Evolutionary conservation across 2,888 invertebrate genomes (phyloP).

Genomic region (Podotricha telesiphe): DNA sequence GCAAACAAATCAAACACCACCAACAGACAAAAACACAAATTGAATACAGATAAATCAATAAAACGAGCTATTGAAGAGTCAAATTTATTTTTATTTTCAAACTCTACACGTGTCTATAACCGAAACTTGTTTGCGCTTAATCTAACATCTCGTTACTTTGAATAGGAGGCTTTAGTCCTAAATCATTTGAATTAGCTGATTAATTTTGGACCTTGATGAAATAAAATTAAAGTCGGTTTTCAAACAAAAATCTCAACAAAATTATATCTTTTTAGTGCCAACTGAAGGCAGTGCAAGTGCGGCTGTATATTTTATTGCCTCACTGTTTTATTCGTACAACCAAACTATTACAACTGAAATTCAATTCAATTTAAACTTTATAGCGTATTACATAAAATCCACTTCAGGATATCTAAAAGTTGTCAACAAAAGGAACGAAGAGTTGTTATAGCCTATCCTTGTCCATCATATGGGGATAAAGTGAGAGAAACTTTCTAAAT

Average conservation of each 20-base stretch:
- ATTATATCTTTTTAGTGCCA: not conserved
- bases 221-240: constrained; percentile 20
- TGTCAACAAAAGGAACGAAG: constrained; percentile 34
- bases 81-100: constrained; percentile 42
- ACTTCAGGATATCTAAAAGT: not conserved
- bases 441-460: constrained; percentile 36
- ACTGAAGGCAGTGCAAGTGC: constrained; percentile 44
- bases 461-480: constrained; percentile 26
- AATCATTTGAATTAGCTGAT: not conserved
- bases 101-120: constrained; percentile 52
- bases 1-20: not conserved
- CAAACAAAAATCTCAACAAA: not conserved
- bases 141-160: constrained; percentile 55
- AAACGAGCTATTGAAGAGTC: constrained; percentile 33
- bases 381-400: not conserved
- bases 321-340: constrained; percentile 45
- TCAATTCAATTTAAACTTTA: constrained; percentile 14
- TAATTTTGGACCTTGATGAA: not conserved
- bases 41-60: constrained; percentile 37
- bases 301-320: constrained; percentile 52
- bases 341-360: constrained; percentile 29
- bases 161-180: constrained; percentile 7
- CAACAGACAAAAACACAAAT: constrained; percentile 4
- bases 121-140: constrained; percentile 58
- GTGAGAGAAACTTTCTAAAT: constrained; percentile 40